Conservation (phyloP, 2,797 vertebrate genomes). For the Pipistrellus pipistrellus region DNA sequence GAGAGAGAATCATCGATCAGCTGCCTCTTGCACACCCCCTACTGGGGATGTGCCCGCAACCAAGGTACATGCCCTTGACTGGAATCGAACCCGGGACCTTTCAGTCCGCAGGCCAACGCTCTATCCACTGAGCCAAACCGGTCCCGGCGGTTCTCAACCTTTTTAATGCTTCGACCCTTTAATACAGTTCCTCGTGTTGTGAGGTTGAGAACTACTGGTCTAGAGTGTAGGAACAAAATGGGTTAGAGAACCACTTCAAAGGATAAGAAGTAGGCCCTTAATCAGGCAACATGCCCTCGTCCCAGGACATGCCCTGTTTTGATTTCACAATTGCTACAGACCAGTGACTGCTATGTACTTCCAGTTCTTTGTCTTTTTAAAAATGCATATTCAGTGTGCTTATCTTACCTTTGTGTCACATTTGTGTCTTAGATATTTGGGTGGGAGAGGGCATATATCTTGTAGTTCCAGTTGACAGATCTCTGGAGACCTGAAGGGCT, state of each 20-base stretch:
- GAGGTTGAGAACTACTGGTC: too few relatives aligned
- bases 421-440: background rate
- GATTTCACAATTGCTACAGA: background rate
- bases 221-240: background rate
- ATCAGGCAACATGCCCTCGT: background rate
- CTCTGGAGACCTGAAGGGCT: background rate
- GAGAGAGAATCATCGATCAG: too few relatives aligned
- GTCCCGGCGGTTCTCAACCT: too few relatives aligned
- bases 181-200: too few relatives aligned
- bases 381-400: background rate
- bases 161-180: too few relatives aligned
- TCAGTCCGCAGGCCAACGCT: too few relatives aligned
- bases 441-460: background rate
- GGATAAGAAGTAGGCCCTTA: background rate
- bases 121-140: too few relatives aligned
- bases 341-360: background rate
- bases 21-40: too few relatives aligned
- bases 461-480: background rate
- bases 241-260: background rate
- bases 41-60: too few relatives aligned
- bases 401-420: background rate
- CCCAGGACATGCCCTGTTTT: background rate
- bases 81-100: too few relatives aligned
- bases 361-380: background rate
- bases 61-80: too few relatives aligned